These are phyloP conservation scores for Mus pahari DNA, from an alignment of 2,113 vertebrate species.

Conservation along the genomic window DNA sequence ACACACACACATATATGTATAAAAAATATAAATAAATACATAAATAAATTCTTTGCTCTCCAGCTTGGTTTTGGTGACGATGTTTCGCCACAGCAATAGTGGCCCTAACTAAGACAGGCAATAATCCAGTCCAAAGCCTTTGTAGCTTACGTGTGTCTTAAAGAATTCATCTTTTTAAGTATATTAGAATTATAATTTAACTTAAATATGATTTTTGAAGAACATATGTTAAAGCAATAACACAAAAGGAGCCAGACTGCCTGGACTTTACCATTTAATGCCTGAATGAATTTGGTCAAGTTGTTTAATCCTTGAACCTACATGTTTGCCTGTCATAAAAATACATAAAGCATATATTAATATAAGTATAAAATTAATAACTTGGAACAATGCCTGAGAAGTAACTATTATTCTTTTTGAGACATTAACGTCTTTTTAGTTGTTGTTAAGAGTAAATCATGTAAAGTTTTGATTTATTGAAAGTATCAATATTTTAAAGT, in stretches of 20 bases:
- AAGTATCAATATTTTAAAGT: background rate
- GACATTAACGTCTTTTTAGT: background rate
- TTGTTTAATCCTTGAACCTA: background rate
- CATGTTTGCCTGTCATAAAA: slow-evolving; percentile 27
- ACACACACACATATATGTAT: no score
- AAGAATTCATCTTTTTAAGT: background rate
- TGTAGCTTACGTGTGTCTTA: background rate
- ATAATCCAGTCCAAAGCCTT: background rate
- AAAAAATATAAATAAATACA: no score
- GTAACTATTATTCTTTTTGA: background rate
- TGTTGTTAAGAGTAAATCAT: background rate
- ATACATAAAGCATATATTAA: background rate
- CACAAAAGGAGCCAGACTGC: background rate
- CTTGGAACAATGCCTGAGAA: background rate
- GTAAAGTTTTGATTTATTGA: background rate
- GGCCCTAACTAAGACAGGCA: background rate
- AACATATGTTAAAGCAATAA: background rate
- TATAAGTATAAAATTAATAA: background rate
- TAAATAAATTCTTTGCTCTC: background rate
- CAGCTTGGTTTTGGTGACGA: background rate
- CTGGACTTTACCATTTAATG: background rate
- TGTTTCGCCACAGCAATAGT: background rate
- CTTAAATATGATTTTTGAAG: background rate
- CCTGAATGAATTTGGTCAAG: background rate
- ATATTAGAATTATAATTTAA: background rate